Percentiles rank a stretch among this genome's conserved stretches.
Evolutionary conservation across 2,113 vertebrate species (phyloP).

Genomic region (Megaceryle maxima): DNA sequence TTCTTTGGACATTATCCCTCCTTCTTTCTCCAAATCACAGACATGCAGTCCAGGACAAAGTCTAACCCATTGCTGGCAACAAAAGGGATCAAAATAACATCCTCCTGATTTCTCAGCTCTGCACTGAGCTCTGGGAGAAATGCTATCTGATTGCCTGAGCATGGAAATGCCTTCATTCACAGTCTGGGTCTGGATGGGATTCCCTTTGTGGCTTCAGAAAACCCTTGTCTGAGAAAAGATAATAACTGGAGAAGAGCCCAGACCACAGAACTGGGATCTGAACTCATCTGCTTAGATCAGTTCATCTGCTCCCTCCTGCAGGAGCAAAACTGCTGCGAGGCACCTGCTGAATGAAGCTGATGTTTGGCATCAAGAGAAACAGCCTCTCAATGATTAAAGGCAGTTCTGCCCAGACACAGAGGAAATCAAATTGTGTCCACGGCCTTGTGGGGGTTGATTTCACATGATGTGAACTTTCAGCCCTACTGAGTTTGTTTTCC

Average conservation of each 20-base stretch:
- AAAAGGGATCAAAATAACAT: background rate
- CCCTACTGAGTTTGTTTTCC: background rate
- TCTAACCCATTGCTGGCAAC: background rate
- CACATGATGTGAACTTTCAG: background rate
- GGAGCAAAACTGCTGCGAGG: background rate
- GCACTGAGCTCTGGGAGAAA: background rate
- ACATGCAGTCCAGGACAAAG: background rate
- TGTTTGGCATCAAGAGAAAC: background rate
- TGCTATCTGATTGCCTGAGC: no score
- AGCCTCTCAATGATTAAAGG: background rate
- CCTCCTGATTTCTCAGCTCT: background rate
- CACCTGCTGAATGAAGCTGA: background rate
- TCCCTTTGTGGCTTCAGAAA: background rate
- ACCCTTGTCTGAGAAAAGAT: background rate
- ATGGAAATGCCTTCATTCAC: background rate
- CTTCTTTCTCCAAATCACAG: background rate
- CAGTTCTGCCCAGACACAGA: background rate
- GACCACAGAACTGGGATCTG: background rate
- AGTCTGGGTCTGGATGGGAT: background rate
- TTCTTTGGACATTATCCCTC: background rate
- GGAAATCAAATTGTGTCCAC: background rate
- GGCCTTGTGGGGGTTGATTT: background rate
- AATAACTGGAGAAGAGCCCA: background rate
- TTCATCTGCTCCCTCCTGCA: background rate
- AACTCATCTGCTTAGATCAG: background rate